Base-by-base conservation (phyloP, 2,113 vertebrate genomes). In the Eurystomus gularis region DNA sequence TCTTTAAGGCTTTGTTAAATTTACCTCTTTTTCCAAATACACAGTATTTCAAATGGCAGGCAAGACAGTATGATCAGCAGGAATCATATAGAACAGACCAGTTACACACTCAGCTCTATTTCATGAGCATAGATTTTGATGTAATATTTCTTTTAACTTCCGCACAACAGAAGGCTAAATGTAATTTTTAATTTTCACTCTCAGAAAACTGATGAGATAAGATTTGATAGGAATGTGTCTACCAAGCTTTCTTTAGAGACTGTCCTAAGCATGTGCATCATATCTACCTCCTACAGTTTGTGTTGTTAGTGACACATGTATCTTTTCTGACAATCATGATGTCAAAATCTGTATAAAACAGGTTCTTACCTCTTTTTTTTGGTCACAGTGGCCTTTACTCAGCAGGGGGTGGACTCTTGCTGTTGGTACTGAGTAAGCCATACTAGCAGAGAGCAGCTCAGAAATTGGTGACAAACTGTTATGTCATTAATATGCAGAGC, bases 141-240 rank as follows among this genome's bases (percentile, higher is more conserved):
- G 7, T 18, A 40, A 8, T 40, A 60, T n/a, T 86, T 71, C 69
- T 84, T 79, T 54, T 66, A n/a, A 46, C 21, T 86, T 80, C 51
- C 3, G 2, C 35, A 44, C 44, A 75, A 48, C 15, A 87, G 48
- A 55, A 76, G 19, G 37, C n/a, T n/a, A 68, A 58, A 58, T 42
- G 17, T 37, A 33, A 64, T 31, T 72, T 90, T 93, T 49, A 54
- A 21, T 57, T 87, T 95, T 91, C 23, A 55, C 58, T 76, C 58
- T 51, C 29, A 55, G 54, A 15, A 28, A 77, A 88, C 19, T 28
- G 35, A 60, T 71, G 35, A n/a, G 6, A 10, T 62, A 44, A 77
- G 31, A 1, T 77, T 66, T 79, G 33, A 52, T 10, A 80, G 20
- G 20, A 90, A 66, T 2, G 0, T 35, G 11, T 25, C 44, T 48